These are phyloP conservation scores for Hippoglossus stenolepis DNA, from an alignment of 2,113 vertebrate genomes.

Conservation along the genomic window DNA sequence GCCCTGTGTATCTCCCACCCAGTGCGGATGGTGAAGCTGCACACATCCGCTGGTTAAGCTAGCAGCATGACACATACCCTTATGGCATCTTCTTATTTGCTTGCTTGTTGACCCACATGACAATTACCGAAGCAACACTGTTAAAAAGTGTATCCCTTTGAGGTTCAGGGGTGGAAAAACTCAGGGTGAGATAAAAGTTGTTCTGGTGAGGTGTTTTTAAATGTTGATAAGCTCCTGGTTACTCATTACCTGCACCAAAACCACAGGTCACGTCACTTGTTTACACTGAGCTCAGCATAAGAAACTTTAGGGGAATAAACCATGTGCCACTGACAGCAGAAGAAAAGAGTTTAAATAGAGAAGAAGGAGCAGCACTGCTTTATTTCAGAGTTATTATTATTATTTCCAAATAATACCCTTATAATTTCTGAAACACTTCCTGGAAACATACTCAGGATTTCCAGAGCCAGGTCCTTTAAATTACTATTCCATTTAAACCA, in stretches of 20 bases:
- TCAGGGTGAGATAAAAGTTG: conserved; percentile 1
- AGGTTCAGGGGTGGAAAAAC: conserved; percentile 23
- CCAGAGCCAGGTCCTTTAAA: too few species aligned
- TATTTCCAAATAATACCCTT: neutral
- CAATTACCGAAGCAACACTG: conserved; percentile 7
- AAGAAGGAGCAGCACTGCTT: neutral
- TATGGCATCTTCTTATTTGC: conserved; percentile 4
- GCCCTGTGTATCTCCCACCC: conserved; percentile 43
- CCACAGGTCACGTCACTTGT: conserved; percentile 23
- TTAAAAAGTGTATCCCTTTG: conserved; percentile 1
- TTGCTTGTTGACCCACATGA: conserved; percentile 30
- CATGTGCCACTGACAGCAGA: conserved; percentile 11
- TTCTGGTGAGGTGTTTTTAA: conserved; percentile 6
- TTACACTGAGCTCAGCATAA: conserved; percentile 12
- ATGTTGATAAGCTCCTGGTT: conserved; percentile 25
- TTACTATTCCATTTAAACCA: neutral
- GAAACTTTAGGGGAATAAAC: conserved; percentile 24
- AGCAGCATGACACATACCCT: conserved; percentile 1
- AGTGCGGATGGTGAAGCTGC: conserved; percentile 41
- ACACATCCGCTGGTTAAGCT: conserved; percentile 57
- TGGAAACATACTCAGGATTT: too few species aligned
- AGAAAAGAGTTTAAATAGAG: neutral
- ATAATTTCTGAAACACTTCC: neutral
- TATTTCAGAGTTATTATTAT: neutral
- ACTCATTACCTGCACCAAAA: conserved; percentile 42